A percentile compares a stretch with the other conserved stretches of the same genome.
phyloP scores from a whole-genome alignment of 2,797 vertebrate species.

The Steatocranus sp. region DNA sequence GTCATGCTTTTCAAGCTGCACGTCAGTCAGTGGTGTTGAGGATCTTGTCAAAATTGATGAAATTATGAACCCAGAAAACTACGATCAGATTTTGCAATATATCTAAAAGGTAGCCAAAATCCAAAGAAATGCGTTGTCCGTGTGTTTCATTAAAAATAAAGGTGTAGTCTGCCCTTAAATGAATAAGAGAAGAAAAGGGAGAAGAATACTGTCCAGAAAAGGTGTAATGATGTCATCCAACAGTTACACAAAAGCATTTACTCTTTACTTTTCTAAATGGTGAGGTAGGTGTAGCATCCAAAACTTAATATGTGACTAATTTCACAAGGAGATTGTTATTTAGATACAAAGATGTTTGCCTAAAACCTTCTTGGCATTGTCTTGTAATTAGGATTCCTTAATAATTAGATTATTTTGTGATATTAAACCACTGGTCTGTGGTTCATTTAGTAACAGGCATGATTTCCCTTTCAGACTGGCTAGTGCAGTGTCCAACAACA shows the following conservation, averaged over 20 bases:
- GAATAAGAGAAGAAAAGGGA: background rate
- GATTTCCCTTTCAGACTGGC: background rate
- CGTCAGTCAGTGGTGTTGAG: background rate
- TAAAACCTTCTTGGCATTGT: background rate
- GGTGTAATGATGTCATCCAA: background rate
- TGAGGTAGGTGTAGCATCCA: background rate
- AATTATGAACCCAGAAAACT: background rate
- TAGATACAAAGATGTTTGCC: background rate
- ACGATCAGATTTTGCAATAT: background rate
- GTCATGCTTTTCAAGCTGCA: background rate
- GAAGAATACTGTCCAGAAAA: background rate
- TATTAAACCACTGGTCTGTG: background rate
- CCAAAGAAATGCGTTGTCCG: background rate
- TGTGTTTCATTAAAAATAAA: background rate
- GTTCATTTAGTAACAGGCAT: background rate
- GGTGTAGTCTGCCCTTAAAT: background rate
- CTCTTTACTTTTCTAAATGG: background rate
- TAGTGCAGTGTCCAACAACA: background rate
- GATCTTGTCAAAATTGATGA: background rate
- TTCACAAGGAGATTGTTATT: background rate
- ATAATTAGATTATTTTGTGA: background rate
- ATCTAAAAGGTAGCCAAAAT: background rate
- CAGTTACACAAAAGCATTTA: background rate
- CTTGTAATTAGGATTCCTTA: background rate
- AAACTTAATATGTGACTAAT: background rate